Evolutionary conservation across 2,797 vertebrate species (phyloP).

Genomic region (Hozukius guyotensis): DNA sequence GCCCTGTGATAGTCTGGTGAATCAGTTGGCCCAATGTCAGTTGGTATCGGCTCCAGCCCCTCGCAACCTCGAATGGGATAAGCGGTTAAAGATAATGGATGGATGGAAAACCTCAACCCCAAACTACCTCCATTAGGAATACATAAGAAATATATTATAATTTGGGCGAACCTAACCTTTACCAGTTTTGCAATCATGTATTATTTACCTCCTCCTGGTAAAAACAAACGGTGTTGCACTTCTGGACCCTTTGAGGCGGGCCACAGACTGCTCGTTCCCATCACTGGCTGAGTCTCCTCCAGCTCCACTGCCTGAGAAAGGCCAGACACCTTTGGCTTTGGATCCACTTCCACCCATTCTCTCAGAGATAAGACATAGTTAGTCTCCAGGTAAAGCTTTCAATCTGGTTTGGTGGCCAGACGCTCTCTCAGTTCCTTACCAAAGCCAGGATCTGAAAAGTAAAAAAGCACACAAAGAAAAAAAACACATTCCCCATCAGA

Average conservation of each 20-base stretch:
- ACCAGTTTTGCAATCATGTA: not conserved
- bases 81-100: no score
- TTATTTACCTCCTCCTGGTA: conserved; percentile 90
- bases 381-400: conserved; percentile 44
- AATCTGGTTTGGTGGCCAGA: conserved; percentile 44
- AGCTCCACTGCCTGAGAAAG: conserved; percentile 86
- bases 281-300: conserved; percentile 79
- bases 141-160: not conserved
- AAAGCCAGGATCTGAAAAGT: conserved; percentile 48
- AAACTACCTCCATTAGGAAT: not conserved
- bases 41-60: no score
- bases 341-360: conserved; percentile 95
- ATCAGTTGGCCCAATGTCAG: no score
- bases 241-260: conserved; percentile 84
- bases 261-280: conserved; percentile 87
- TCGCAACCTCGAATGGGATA: no score
- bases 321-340: conserved; percentile 92
- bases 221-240: conserved; percentile 92
- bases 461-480: conserved; percentile 13
- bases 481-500: not conserved
- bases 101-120: not conserved
- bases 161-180: not conserved
- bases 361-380: conserved; percentile 85
- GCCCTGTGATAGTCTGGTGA: no score
- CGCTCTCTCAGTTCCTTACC: conserved; percentile 28